Percentiles rank a stretch among this genome's conserved stretches.
Conservation (phyloP, 2,888 invertebrate species). For the Flexamia atlantica region DNA sequence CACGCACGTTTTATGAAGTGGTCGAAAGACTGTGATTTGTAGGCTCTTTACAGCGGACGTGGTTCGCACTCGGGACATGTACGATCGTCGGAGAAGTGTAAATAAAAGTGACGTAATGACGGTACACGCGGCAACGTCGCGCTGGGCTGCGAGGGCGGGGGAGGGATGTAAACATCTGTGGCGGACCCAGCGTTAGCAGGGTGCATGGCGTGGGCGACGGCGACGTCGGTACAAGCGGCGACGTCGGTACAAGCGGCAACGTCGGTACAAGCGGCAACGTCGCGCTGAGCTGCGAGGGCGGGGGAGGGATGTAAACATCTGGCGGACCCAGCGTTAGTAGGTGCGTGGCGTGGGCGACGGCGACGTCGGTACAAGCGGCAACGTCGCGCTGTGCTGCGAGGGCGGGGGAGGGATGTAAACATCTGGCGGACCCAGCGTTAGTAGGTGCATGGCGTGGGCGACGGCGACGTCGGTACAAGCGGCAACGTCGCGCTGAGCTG, state of each 20-base stretch:
- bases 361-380: slow-evolving; percentile 14
- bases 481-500: slow-evolving; percentile 3
- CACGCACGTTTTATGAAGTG: too few relatives aligned
- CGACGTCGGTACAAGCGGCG: too few relatives aligned
- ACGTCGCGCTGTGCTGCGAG: not conserved
- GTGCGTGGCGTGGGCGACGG: too few relatives aligned
- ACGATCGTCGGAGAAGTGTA: slow-evolving; percentile 1
- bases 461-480: slow-evolving; percentile 3
- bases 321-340: too few relatives aligned
- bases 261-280: too few relatives aligned
- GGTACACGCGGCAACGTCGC: slow-evolving; percentile 12
- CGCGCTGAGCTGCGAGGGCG: too few relatives aligned
- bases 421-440: slow-evolving; percentile 32
- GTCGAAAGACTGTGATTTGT: too few relatives aligned
- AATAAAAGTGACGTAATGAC: not conserved
- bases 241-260: too few relatives aligned
- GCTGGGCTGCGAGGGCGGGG: not conserved
- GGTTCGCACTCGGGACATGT: too few relatives aligned
- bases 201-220: slow-evolving; percentile 37
- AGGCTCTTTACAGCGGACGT: too few relatives aligned
- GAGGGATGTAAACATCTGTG: slow-evolving; percentile 32
- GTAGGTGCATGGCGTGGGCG: slow-evolving; percentile 41
- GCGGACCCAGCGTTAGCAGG: slow-evolving; percentile 29
- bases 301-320: too few relatives aligned
- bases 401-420: slow-evolving; percentile 17